These are phyloP conservation scores for Dynastes maya DNA, from an alignment of 2,888 invertebrate species.

Conservation along the genomic window DNA sequence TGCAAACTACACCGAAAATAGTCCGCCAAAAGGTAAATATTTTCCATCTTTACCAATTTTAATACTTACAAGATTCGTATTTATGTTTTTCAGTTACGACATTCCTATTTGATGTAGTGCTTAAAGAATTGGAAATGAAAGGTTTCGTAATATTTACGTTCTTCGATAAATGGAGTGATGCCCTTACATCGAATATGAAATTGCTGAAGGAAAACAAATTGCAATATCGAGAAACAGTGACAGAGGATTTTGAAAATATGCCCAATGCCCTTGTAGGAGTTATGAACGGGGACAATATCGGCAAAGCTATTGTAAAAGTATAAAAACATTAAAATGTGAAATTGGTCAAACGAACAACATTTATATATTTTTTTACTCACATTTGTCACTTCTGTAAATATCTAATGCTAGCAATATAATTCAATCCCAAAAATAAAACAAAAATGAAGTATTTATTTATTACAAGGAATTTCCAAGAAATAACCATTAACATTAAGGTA, in stretches of 20 bases:
- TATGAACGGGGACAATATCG: slow-evolving; percentile 78
- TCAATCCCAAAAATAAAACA: too few species aligned
- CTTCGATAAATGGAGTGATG: slow-evolving; percentile 75
- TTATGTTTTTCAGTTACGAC: slow-evolving; percentile 67
- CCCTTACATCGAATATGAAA: slow-evolving; percentile 75
- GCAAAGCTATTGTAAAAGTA: slow-evolving; percentile 80
- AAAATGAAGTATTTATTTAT: too few species aligned
- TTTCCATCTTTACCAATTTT: background rate
- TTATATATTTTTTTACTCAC: too few species aligned
- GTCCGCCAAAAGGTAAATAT: slow-evolving; percentile 66
- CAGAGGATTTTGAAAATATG: slow-evolving; percentile 83
- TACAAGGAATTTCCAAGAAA: too few species aligned
- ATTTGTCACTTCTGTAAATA: too few species aligned
- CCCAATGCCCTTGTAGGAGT: slow-evolving; percentile 79
- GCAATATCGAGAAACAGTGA: slow-evolving; percentile 79
- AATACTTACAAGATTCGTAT: background rate
- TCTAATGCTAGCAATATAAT: too few species aligned
- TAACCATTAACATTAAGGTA: too few species aligned
- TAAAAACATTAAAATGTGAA: slow-evolving; percentile 36
- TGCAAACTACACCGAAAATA: slow-evolving; percentile 73
- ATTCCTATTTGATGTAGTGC: slow-evolving; percentile 74
- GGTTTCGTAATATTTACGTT: slow-evolving; percentile 76
- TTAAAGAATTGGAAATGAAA: slow-evolving; percentile 76
- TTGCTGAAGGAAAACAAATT: slow-evolving; percentile 81
- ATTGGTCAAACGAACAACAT: background rate